Conservation (phyloP, 2,888 invertebrate species). For the Diarsia brunnea region DNA sequence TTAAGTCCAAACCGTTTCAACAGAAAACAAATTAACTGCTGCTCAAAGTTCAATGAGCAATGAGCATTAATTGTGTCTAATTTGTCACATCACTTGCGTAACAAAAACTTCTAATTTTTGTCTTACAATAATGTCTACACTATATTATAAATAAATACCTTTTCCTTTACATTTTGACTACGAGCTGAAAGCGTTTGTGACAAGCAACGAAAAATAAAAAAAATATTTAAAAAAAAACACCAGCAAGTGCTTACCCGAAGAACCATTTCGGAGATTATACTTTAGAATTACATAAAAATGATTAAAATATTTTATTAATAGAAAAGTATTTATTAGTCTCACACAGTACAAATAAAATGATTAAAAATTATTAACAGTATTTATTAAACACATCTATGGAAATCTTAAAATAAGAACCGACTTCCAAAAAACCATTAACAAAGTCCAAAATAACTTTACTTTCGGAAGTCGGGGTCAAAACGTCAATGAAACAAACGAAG, state of each 20-base stretch:
- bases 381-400: too few relatives aligned
- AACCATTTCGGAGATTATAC: neutral
- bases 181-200: neutral
- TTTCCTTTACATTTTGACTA: neutral
- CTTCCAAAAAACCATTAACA: too few relatives aligned
- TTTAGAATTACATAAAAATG: neutral
- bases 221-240: too few relatives aligned
- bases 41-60: conserved; percentile 57
- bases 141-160: neutral
- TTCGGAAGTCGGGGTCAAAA: too few relatives aligned
- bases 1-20: conserved; percentile 19
- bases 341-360: too few relatives aligned
- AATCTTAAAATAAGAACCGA: too few relatives aligned
- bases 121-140: neutral
- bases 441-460: too few relatives aligned
- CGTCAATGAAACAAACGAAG: too few relatives aligned
- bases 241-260: neutral
- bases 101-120: conserved; percentile 6
- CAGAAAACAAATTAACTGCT: conserved; percentile 52
- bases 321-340: too few relatives aligned
- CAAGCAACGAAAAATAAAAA: too few relatives aligned
- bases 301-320: too few relatives aligned
- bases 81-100: conserved; percentile 56
- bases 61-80: conserved; percentile 64
- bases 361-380: too few relatives aligned